These are phyloP conservation scores for Ranitomeya variabilis DNA, from an alignment of 2,113 vertebrate genomes.

Conservation along the genomic window DNA sequence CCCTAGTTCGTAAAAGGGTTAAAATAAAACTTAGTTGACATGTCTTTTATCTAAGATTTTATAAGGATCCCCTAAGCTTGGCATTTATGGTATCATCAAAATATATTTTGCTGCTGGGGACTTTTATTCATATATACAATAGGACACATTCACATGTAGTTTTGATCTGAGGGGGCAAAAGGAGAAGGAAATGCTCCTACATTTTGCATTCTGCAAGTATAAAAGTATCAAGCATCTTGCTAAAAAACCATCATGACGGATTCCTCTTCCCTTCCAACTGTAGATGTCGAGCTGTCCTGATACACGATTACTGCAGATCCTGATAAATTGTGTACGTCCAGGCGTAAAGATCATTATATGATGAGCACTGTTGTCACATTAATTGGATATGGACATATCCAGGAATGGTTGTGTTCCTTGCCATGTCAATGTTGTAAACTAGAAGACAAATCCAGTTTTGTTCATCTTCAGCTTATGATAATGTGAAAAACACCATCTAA, in stretches of 20 bases:
- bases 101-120: no score
- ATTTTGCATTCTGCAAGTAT: neutral
- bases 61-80: no score
- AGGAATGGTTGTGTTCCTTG: neutral
- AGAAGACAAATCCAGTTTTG: conserved; percentile 17
- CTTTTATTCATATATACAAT: no score
- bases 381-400: neutral
- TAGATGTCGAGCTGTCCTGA: neutral
- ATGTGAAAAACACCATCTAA: conserved; percentile 48
- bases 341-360: neutral
- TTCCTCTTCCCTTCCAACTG: neutral
- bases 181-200: no score
- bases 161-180: no score
- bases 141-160: no score
- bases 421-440: neutral
- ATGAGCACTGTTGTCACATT: neutral
- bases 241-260: neutral
- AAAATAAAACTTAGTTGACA: no score
- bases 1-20: no score
- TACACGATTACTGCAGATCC: neutral
- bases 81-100: no score
- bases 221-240: neutral
- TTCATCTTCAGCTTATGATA: conserved; percentile 22
- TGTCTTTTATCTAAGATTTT: no score
- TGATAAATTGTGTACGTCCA: neutral